Evolutionary conservation across 2,888 invertebrate species (phyloP).

Genomic region (Alcis repandata): DNA sequence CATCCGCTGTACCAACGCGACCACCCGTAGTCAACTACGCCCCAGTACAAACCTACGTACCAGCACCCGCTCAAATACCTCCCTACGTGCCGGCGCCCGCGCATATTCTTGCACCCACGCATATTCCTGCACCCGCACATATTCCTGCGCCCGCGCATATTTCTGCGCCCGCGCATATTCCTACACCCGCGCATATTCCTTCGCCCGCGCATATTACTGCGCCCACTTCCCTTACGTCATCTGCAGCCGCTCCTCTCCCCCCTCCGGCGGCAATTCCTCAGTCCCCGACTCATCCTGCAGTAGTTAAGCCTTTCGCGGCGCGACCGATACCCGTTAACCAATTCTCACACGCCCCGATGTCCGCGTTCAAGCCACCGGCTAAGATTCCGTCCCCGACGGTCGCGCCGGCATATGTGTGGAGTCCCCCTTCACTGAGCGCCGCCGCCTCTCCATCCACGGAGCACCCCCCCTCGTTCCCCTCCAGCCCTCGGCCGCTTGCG

Average conservation of each 20-base stretch:
- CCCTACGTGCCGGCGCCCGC: slow-evolving; percentile 32
- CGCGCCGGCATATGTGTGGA: slow-evolving; percentile 75
- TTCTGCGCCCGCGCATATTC: slow-evolving; percentile 32
- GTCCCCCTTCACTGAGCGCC: slow-evolving; percentile 71
- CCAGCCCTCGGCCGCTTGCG: slow-evolving; percentile 55
- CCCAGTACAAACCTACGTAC: slow-evolving; percentile 9
- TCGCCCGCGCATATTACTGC: slow-evolving; percentile 34
- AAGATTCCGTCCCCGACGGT: slow-evolving; percentile 73
- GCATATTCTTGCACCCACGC: slow-evolving; percentile 20
- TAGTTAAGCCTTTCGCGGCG: slow-evolving; percentile 80
- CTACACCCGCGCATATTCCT: slow-evolving; percentile 4
- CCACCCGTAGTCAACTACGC: slow-evolving; percentile 17
- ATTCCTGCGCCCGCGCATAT: slow-evolving; percentile 17
- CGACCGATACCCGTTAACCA: slow-evolving; percentile 89
- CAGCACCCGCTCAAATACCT: slow-evolving; percentile 32
- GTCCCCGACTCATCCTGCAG: slow-evolving; percentile 67
- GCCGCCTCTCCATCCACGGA: slow-evolving; percentile 67
- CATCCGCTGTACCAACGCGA: slow-evolving; percentile 22
- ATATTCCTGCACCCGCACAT: slow-evolving; percentile 29
- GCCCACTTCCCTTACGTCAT: slow-evolving; percentile 30
- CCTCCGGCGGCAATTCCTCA: slow-evolving; percentile 55
- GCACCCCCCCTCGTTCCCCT: slow-evolving; percentile 54
- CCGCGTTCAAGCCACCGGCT: slow-evolving; percentile 90
- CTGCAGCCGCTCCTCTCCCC: slow-evolving; percentile 45
- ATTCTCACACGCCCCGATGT: slow-evolving; percentile 92